A percentile compares a stretch with the other conserved stretches of the same genome.
Conservation (phyloP, 2,888 invertebrate genomes). For the Argyra leucocephala region DNA sequence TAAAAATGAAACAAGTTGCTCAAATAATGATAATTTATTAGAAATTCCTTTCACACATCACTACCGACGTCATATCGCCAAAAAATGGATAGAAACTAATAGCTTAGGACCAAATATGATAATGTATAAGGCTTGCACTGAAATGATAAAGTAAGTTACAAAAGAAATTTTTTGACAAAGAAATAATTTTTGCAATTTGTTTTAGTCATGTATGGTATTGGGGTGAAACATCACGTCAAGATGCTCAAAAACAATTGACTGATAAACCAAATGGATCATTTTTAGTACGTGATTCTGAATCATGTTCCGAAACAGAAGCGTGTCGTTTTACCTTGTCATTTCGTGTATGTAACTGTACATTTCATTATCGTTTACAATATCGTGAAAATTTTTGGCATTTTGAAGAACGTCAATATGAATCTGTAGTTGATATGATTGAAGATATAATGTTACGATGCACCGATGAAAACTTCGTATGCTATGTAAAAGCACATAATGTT, state of each 20-base stretch:
- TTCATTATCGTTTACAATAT: constrained; percentile 67
- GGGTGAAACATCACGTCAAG: constrained; percentile 64
- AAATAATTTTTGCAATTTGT: constrained; percentile 12
- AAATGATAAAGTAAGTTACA: constrained; percentile 39
- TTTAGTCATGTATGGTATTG: constrained; percentile 63
- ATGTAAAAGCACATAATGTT: constrained; percentile 56
- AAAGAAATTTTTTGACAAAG: constrained; percentile 11
- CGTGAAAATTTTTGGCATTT: constrained; percentile 46
- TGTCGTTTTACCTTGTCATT: constrained; percentile 66
- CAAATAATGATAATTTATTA: constrained; percentile 3
- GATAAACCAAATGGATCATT: constrained; percentile 67
- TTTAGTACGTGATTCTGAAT: constrained; percentile 65
- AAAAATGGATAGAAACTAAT: constrained; percentile 36
- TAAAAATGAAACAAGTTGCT: constrained; percentile 3
- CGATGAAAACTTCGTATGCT: constrained; percentile 58
- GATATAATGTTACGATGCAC: constrained; percentile 63
- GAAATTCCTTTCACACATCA: constrained; percentile 32
- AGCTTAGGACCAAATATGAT: constrained; percentile 32
- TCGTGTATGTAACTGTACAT: constrained; percentile 56
- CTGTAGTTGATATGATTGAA: constrained; percentile 62
- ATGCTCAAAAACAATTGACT: constrained; percentile 59
- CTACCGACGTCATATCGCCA: constrained; percentile 34
- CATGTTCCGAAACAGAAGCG: constrained; percentile 46
- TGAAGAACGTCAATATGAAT: constrained; percentile 41
- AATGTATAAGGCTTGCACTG: constrained; percentile 40